Evolutionary conservation across 2,888 invertebrate species (phyloP), one percentile per base, ranked within the genome.

Genomic region (Pyrocoelia pectoralis): DNA sequence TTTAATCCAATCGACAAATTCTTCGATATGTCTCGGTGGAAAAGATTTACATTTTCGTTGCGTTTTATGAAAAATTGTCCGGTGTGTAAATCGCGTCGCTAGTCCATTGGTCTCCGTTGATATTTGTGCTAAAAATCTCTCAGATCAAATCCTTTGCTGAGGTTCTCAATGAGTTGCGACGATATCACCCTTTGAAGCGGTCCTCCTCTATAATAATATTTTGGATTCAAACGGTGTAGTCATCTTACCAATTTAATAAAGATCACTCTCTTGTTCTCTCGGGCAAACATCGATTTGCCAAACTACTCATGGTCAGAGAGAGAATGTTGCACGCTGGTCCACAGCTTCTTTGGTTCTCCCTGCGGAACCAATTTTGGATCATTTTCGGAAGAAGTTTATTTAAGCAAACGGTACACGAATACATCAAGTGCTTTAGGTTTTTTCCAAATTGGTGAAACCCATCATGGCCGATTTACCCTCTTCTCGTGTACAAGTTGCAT

Each of bases 401-500:
- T 4, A 63, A 70, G 10, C 60, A 68, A 5, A 66, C 71, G 1
- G 43, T 70, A n/a, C 38, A 57, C 15, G 49, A 38, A 17, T 74
- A 73, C 41, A 40, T 74, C 1, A 40, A 1, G 4, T 74, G 75
- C 61, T 67, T 66, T 52, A 59, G 62, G 17, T 40, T 41, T 5
- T 71, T 69, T 41, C 70, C 73, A 15, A 49, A n/a, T n/a, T n/a
- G n/a, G 28, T n/a, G 0, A 59, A 61, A 5, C 67, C 73, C 15
- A 6, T 68, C 1, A 75, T 75, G 73, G 74, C 70, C 3, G 56
- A 73, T 52, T 57, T 73, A 49, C 74, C 74, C 0, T 29, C 50
- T 10, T 33, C 12, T 12, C 54, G 73, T 29, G 59, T 74, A 0
- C 68, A 57, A 4, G 9, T 38, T 10, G 52, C 54, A 3, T 29